Percentiles rank a stretch among this genome's conserved stretches.
Conservation (phyloP, 2,113 vertebrate genomes). For the Peromyscus californicus region DNA sequence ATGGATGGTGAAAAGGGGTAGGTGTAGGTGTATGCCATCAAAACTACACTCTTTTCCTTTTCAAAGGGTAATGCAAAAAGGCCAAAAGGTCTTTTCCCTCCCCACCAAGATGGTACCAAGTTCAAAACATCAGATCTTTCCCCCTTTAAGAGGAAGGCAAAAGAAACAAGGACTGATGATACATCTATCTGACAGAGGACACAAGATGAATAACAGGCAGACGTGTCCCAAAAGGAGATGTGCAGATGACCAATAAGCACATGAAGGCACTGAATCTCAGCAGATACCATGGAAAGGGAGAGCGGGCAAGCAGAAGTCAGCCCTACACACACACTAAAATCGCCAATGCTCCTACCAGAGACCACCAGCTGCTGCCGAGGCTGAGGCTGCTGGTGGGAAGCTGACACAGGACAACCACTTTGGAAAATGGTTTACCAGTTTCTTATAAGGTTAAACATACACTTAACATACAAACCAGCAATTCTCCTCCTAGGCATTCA, state of each 20-base stretch:
- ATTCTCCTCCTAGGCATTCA: not conserved
- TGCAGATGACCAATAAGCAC: not conserved
- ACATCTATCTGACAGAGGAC: not conserved
- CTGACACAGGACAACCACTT: not conserved
- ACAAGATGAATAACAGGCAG: not conserved
- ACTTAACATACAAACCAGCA: constrained; percentile 11
- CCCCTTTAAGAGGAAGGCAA: not conserved
- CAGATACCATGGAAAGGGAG: not conserved
- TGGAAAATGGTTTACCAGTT: constrained; percentile 7
- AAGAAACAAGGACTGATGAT: not conserved
- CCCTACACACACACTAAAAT: not conserved
- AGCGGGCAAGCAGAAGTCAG: not conserved
- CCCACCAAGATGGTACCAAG: not conserved
- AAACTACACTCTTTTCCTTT: constrained; percentile 35
- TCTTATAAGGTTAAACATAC: constrained; percentile 8
- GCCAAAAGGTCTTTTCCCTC: not conserved
- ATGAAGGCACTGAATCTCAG: not conserved
- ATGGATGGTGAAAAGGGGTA: not conserved
- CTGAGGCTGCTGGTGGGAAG: not conserved
- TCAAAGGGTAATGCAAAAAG: not conserved
- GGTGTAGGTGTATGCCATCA: not conserved
- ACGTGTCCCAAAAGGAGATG: not conserved
- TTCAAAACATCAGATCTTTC: not conserved
- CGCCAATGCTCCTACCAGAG: not conserved
- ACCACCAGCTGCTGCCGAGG: not conserved